These are phyloP conservation scores for Limnothrissa miodon DNA, from an alignment of 2,113 vertebrate species.

Conservation along the genomic window DNA sequence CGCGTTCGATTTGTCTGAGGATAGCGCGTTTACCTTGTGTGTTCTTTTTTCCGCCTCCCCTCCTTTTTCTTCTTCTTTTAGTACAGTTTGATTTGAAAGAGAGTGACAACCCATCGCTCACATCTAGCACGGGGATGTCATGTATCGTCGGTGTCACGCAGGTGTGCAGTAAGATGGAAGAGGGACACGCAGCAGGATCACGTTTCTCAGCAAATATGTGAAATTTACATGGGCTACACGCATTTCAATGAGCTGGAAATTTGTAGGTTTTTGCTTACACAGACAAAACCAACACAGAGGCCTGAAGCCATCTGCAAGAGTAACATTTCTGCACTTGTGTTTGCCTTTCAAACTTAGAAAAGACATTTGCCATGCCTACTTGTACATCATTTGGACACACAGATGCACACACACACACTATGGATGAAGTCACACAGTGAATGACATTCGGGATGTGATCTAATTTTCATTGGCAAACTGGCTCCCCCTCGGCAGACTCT, in stretches of 20 bases:
- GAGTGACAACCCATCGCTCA: background rate
- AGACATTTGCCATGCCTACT: background rate
- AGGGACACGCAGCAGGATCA: background rate
- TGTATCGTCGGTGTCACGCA: background rate
- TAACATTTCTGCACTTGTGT: background rate
- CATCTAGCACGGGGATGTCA: background rate
- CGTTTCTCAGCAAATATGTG: conserved; percentile 1
- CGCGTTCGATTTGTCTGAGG: background rate
- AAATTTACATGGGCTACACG: background rate
- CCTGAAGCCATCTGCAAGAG: background rate
- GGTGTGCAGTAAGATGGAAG: background rate
- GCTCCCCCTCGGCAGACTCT: conserved; percentile 5
- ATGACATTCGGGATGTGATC: background rate
- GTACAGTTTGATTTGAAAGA: background rate
- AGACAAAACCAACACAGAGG: background rate
- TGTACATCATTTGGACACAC: background rate
- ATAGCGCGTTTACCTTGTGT: background rate
- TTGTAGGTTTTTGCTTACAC: background rate
- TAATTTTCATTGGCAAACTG: background rate
- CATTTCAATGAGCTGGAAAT: background rate
- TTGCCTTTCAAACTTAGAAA: conserved; percentile 4
- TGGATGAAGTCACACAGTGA: background rate
- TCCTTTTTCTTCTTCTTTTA: too few species aligned
- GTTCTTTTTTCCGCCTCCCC: background rate
- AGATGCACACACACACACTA: background rate